Percentiles rank a stretch among this genome's conserved stretches.
phyloP scores from a whole-genome alignment of 2,888 invertebrate genomes.

The Tolmerus cingulatus region DNA sequence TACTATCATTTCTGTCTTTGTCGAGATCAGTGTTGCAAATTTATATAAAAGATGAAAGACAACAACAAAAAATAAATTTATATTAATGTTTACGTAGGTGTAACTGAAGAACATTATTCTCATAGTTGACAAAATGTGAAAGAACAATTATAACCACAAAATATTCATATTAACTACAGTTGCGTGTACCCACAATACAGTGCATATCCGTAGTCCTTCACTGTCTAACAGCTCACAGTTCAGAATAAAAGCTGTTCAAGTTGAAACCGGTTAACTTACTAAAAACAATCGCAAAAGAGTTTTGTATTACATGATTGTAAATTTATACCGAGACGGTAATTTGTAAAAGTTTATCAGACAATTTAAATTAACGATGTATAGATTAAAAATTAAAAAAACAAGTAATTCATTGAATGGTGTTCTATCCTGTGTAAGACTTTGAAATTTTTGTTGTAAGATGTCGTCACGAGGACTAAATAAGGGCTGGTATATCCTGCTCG shows the following conservation, averaged over 20 bases:
- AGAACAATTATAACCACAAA: constrained; percentile 10
- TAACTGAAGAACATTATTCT: not conserved
- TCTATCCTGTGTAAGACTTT: constrained; percentile 3
- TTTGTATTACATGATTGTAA: not conserved
- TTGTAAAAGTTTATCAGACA: constrained; percentile 7
- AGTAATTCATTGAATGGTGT: not conserved
- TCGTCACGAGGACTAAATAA: constrained; percentile 14
- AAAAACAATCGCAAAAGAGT: constrained; percentile 17
- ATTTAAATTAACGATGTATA: not conserved
- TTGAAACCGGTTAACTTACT: not conserved
- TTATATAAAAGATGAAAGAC: not conserved
- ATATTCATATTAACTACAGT: constrained; percentile 3
- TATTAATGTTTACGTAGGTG: constrained; percentile 7
- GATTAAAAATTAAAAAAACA: not conserved
- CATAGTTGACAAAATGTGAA: constrained; percentile 1
- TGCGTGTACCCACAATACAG: not conserved
- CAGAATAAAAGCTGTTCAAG: not conserved
- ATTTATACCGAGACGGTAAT: not conserved
- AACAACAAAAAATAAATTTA: not conserved
- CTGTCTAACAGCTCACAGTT: not conserved
- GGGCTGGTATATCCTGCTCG: constrained; percentile 34
- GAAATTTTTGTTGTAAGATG: constrained; percentile 22
- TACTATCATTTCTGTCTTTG: constrained; percentile 35
- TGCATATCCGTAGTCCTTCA: constrained; percentile 16
- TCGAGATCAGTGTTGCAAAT: constrained; percentile 20